Conservation (phyloP, 2,113 vertebrate genomes). For the Boulengeromyrus knoepffleri region DNA sequence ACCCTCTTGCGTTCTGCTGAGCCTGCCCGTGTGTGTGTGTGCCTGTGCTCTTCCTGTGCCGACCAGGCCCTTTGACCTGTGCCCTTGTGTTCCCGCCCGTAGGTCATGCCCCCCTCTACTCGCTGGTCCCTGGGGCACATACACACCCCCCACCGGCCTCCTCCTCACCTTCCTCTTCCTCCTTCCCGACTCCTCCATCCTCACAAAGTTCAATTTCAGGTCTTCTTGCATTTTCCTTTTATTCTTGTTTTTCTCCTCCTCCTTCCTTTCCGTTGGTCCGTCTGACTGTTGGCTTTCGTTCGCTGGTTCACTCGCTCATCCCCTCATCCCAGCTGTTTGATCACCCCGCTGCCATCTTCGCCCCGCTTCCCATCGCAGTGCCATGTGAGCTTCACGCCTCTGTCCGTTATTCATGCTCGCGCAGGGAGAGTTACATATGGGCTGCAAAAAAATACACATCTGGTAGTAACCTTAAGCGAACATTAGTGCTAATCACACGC, state of each 20-base stretch:
- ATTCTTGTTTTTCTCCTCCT: constrained; percentile 31
- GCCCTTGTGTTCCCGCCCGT: constrained; percentile 47
- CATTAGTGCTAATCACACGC: not conserved
- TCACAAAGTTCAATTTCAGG: constrained; percentile 62
- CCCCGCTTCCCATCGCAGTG: not conserved
- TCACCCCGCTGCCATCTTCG: not conserved
- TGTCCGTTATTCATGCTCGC: not conserved
- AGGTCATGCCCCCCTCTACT: constrained; percentile 64
- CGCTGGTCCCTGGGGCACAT: constrained; percentile 69
- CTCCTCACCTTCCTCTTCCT: constrained; percentile 67
- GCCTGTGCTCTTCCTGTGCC: constrained; percentile 28
- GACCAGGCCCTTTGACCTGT: constrained; percentile 50
- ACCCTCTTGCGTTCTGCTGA: not conserved
- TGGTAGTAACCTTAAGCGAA: not conserved
- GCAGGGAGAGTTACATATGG: not conserved
- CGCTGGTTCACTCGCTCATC: not conserved
- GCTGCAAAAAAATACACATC: not conserved
- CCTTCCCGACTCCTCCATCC: constrained; percentile 59
- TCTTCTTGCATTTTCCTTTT: constrained; percentile 56
- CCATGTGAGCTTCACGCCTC: constrained; percentile 6
- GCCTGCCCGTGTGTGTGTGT: constrained; percentile 6
- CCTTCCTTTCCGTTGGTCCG: constrained; percentile 15
- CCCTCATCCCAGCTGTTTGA: constrained; percentile 23
- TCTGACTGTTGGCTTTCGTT: not conserved
- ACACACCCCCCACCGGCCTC: constrained; percentile 70